phyloP scores from a whole-genome alignment of 2,888 invertebrate species.

The Eupithecia centaureata region DNA sequence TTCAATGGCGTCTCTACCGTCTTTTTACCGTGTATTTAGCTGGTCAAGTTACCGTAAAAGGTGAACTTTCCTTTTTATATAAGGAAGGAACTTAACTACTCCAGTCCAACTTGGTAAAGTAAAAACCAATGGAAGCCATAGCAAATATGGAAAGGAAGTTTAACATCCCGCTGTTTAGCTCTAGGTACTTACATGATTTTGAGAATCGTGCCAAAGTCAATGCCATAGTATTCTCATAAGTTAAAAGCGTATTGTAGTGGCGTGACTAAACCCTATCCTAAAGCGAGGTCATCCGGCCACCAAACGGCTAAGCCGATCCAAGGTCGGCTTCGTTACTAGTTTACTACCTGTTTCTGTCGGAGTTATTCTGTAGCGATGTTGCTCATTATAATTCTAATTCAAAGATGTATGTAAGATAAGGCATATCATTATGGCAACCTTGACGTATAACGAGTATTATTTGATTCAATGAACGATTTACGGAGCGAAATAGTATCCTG shows the following conservation, averaged over 20 bases:
- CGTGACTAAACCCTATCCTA: constrained; percentile 75
- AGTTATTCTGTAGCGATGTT: constrained; percentile 20
- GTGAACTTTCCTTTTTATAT: constrained; percentile 52
- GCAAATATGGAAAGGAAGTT: not conserved
- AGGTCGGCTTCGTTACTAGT: constrained; percentile 62
- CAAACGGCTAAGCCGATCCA: constrained; percentile 69
- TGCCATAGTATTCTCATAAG: constrained; percentile 41
- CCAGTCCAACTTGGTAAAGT: not conserved
- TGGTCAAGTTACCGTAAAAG: constrained; percentile 54
- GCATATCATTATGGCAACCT: constrained; percentile 42
- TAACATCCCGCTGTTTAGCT: constrained; percentile 17
- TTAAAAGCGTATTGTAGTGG: constrained; percentile 53
- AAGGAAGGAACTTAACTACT: constrained; percentile 15
- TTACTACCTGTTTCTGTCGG: constrained; percentile 41
- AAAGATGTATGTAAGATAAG: constrained; percentile 49
- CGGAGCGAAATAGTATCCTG: not conserved
- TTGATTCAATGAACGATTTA: constrained; percentile 14
- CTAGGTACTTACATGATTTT: constrained; percentile 15
- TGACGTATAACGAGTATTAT: constrained; percentile 17
- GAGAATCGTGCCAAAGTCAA: constrained; percentile 22
- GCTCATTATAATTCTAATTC: constrained; percentile 55
- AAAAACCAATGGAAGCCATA: not conserved
- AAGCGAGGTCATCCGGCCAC: constrained; percentile 71
- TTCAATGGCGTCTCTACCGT: constrained; percentile 18
- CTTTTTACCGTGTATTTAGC: constrained; percentile 25